Conservation (phyloP, 2,888 invertebrate species). For the Ernsta delagoae region DNA sequence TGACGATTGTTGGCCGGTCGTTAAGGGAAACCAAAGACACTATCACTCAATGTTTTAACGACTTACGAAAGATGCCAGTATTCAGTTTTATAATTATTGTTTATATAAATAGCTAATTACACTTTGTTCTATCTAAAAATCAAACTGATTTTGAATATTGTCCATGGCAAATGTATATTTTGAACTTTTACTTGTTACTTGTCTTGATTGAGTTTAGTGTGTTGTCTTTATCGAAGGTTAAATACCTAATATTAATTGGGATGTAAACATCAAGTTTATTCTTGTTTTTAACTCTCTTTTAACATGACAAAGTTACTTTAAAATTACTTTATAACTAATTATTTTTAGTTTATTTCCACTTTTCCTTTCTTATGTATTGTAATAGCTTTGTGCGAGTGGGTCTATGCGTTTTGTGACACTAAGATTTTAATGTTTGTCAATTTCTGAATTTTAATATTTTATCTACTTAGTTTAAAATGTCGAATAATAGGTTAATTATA, state of each 20-base stretch:
- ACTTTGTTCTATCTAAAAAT: too few species aligned
- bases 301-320: slow-evolving; percentile 20
- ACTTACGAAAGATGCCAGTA: neutral
- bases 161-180: too few species aligned
- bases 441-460: slow-evolving; percentile 14
- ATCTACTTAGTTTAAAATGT: neutral
- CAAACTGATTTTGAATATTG: too few species aligned
- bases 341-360: neutral
- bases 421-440: slow-evolving; percentile 24
- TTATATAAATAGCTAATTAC: too few species aligned
- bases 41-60: neutral
- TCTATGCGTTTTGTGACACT: slow-evolving; percentile 13
- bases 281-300: slow-evolving; percentile 3
- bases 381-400: neutral
- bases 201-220: neutral
- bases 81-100: too few species aligned
- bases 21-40: slow-evolving; percentile 5
- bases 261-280: neutral
- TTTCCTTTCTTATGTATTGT: slow-evolving; percentile 13
- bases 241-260: neutral
- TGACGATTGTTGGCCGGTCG: neutral
- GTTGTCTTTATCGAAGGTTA: neutral
- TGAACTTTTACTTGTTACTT: too few species aligned
- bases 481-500: neutral
- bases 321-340: too few species aligned